A percentile compares a stretch with the other conserved stretches of the same genome.
Conservation (phyloP, 2,113 vertebrate species). For the Cavia aperea region DNA sequence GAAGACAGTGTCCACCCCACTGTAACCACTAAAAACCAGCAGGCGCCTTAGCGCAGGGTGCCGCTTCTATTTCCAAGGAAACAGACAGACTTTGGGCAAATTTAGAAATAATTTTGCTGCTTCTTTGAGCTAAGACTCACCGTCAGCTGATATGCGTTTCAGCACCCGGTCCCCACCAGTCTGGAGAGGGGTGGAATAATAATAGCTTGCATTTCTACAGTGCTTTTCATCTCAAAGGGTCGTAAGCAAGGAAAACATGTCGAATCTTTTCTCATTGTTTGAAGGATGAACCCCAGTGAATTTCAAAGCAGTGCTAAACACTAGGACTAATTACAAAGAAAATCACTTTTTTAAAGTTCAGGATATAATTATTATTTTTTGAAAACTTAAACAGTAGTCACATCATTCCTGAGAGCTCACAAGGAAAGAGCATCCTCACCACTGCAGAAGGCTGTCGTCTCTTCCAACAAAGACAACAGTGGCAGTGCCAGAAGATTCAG, state of each 20-base stretch:
- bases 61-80: constrained; percentile 47
- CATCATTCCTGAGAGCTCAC: constrained; percentile 51
- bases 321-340: constrained; percentile 66
- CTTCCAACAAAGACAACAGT: constrained; percentile 63
- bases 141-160: constrained; percentile 51
- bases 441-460: constrained; percentile 55
- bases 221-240: constrained; percentile 60
- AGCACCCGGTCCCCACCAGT: constrained; percentile 31
- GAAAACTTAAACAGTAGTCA: constrained; percentile 59
- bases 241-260: constrained; percentile 60
- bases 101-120: constrained; percentile 57
- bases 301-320: constrained; percentile 64
- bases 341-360: constrained; percentile 67
- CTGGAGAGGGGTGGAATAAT: constrained; percentile 62
- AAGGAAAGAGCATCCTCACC: constrained; percentile 39
- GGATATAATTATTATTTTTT: constrained; percentile 67
- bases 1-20: not conserved
- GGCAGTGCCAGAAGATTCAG: constrained; percentile 50
- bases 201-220: constrained; percentile 65
- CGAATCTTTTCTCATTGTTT: constrained; percentile 54
- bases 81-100: constrained; percentile 47
- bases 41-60: not conserved
- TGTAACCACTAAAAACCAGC: not conserved
- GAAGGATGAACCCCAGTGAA: constrained; percentile 53
- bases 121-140: constrained; percentile 49